Percentiles rank a stretch among this genome's conserved stretches.
Conservation (phyloP, 2,888 invertebrate species). For the Lamellibrachia satsuma region DNA sequence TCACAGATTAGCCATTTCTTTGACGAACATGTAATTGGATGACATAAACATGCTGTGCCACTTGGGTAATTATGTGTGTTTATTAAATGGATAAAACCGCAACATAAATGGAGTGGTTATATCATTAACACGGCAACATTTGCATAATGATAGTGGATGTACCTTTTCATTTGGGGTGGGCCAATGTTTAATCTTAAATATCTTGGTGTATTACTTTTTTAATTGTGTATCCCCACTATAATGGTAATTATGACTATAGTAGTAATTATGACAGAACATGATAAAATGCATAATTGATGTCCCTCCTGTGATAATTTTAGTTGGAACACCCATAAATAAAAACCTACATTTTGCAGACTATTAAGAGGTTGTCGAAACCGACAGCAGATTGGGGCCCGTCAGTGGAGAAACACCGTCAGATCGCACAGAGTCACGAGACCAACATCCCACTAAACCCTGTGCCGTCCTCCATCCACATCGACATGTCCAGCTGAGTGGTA, state of each 20-base stretch:
- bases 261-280: not conserved
- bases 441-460: conserved; percentile 20
- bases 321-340: not conserved
- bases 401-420: conserved; percentile 19
- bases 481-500: not conserved
- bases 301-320: not conserved
- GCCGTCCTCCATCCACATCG: not conserved
- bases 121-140: too few species aligned
- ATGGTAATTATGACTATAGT: not conserved
- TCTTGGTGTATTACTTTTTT: too few species aligned
- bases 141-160: too few species aligned
- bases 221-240: too few species aligned
- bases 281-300: not conserved
- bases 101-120: too few species aligned
- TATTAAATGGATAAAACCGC: too few species aligned
- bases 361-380: conserved; percentile 53
- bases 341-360: conserved; percentile 46
- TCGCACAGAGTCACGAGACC: conserved; percentile 18
- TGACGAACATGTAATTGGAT: too few species aligned
- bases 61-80: too few species aligned
- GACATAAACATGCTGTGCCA: too few species aligned
- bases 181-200: too few species aligned
- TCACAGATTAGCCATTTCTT: too few species aligned
- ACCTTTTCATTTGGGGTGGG: too few species aligned
- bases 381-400: conserved; percentile 58